Evolutionary conservation across 2,113 vertebrate genomes (phyloP), one percentile per base, ranked within the genome.

Genomic region (Austrofundulus limnaeus): DNA sequence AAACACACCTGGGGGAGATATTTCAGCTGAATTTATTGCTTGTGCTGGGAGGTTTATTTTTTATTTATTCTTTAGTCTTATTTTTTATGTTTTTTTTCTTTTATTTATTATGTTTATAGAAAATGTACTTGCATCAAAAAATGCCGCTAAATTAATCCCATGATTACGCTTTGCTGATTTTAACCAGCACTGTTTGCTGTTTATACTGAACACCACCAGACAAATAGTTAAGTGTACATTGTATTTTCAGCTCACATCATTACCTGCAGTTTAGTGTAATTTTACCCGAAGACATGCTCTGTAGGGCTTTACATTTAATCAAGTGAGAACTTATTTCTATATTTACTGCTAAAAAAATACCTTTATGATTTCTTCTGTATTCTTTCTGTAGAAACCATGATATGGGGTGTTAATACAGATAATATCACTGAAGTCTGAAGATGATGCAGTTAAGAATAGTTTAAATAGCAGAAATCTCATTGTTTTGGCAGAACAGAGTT

Each of bases 311-410:
- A 60, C 41, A 39, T 68, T 41, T 43, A 57, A 75, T 74, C 31
- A 37, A 57, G 46, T 16, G 11, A 25, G 28, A 19, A 57, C 9
- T 20, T 61, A 63, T 64, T 16, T 34, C 20, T 13, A 55, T 54
- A 60, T 70, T 71, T 72, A 42, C 11, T 13, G 23, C 39, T 7
- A 53, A 74, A 81, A 84, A 77, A 75, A 83, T 81, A 70, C 66
- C 63, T 63, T 64, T 34, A 79, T 78, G 84, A 52, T 49, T 66
- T 63, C n/a, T 77, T 72, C 67, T 87, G 75, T 76, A 66, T 82
- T 83, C 84, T 57, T 49, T 53, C 24, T 55, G 74, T 69, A 51
- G 59, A 49, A 76, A 24, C 45, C 37, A 25, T n/a, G 61, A 67
- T 2, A 8, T 48, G 55, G 3, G 28, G 7, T 28, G 52, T 38